Percentiles rank a stretch among this genome's conserved stretches.
phyloP scores from a whole-genome alignment of 2,888 invertebrate species.

The Eupithecia dodoneata region DNA sequence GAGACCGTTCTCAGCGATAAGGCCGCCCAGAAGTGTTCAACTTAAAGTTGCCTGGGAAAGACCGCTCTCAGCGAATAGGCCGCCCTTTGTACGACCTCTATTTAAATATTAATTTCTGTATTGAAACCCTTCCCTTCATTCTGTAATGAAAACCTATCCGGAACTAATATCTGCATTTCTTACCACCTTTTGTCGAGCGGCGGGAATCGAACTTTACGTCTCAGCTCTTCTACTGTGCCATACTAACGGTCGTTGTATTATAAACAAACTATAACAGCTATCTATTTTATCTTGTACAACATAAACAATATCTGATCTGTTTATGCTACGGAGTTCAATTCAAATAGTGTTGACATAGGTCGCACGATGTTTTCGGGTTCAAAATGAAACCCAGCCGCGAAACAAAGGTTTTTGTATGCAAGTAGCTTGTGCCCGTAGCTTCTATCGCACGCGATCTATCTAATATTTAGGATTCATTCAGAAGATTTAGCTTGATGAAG shows the following conservation, averaged over 20 bases:
- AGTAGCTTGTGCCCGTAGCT: not conserved
- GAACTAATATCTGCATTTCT: not conserved
- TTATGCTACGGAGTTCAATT: not conserved
- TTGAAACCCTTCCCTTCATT: no score
- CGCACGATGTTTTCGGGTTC: not conserved
- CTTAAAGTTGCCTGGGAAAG: no score
- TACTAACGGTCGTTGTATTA: not conserved
- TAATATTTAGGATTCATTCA: not conserved
- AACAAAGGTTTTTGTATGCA: not conserved
- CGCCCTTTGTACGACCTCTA: no score
- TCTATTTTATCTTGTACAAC: not conserved
- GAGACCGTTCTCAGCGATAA: no score
- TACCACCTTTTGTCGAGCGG: not conserved
- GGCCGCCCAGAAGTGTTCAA: no score
- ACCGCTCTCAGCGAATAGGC: no score
- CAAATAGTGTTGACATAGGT: constrained; percentile 4
- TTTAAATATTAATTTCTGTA: no score
- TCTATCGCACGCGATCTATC: not conserved
- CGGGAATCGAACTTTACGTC: not conserved
- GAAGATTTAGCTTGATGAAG: not conserved
- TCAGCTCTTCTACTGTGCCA: not conserved
- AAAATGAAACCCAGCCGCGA: not conserved
- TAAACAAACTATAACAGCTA: not conserved
- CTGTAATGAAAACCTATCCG: not conserved
- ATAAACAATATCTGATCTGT: constrained; percentile 3